phyloP scores from a whole-genome alignment of 2,797 vertebrate genomes.

The Galagoides demidoff region DNA sequence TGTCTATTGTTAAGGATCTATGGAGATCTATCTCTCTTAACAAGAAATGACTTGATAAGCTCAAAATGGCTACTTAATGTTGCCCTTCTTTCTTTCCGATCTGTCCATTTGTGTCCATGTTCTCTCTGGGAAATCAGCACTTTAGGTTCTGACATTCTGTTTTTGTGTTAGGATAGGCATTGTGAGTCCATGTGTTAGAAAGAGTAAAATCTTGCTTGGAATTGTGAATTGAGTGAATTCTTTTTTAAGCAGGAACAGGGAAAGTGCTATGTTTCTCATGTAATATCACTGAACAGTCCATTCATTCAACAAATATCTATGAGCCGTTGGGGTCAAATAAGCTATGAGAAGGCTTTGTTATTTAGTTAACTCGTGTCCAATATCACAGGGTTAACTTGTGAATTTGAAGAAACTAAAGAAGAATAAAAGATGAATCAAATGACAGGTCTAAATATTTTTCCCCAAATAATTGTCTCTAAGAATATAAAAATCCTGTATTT shows the following conservation, averaged over 20 bases:
- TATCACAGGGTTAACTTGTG: background rate
- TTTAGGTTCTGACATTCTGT: background rate
- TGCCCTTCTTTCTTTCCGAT: background rate
- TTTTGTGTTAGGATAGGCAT: background rate
- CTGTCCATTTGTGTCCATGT: background rate
- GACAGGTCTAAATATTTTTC: background rate
- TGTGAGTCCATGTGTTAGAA: background rate
- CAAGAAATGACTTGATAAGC: background rate
- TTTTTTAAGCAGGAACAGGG: background rate
- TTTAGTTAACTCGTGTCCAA: background rate
- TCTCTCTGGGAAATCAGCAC: background rate
- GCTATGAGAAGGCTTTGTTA: background rate
- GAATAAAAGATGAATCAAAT: background rate
- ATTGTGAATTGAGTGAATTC: slow-evolving; percentile 5
- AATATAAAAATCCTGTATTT: background rate
- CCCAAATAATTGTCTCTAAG: background rate
- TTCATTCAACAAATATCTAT: background rate
- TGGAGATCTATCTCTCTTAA: background rate
- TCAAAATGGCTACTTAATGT: background rate
- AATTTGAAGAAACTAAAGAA: slow-evolving; percentile 26
- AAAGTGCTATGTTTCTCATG: background rate
- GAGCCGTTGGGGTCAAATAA: background rate
- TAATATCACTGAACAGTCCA: background rate
- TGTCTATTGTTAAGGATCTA: background rate
- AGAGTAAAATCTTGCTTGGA: background rate